Evolutionary conservation across 2,888 invertebrate species (phyloP).

Genomic region (Tiliacea aurago): DNA sequence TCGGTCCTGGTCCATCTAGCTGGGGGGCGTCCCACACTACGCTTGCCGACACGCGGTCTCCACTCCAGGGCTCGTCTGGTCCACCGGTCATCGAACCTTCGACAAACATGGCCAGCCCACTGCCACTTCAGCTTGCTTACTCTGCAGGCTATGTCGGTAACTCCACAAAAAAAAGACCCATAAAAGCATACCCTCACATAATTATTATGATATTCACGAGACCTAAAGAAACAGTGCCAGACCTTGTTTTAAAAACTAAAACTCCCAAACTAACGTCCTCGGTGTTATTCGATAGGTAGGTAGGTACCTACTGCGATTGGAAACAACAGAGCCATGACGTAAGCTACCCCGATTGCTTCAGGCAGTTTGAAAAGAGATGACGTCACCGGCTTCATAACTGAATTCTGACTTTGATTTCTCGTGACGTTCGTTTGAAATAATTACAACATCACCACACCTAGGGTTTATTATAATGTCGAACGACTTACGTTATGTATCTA

Average conservation of each 20-base stretch:
- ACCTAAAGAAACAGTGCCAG: neutral
- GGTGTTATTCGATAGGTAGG: slow-evolving; percentile 21
- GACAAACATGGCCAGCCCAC: too few species aligned
- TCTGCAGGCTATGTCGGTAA: too few species aligned
- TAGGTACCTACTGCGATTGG: slow-evolving; percentile 18
- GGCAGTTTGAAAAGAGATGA: slow-evolving; percentile 45
- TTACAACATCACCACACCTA: slow-evolving; percentile 17
- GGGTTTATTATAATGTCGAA: slow-evolving; percentile 1
- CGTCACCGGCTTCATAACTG: slow-evolving; percentile 43
- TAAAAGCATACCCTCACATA: too few species aligned
- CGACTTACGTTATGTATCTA: slow-evolving; percentile 9
- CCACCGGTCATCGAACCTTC: too few species aligned
- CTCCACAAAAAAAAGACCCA: too few species aligned
- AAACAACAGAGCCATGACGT: slow-evolving; percentile 51
- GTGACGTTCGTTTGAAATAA: slow-evolving; percentile 31
- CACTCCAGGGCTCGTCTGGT: too few species aligned
- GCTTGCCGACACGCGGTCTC: too few species aligned
- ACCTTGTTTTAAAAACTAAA: slow-evolving; percentile 22
- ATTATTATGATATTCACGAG: neutral
- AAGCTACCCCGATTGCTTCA: slow-evolving; percentile 49
- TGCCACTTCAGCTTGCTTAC: too few species aligned
- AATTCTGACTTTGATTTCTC: slow-evolving; percentile 41
- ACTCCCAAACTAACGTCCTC: slow-evolving; percentile 8
- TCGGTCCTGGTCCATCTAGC: too few species aligned
- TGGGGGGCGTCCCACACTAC: too few species aligned